A percentile compares a stretch with the other conserved stretches of the same genome.
Evolutionary conservation across 1,140 invertebrate genomes (phyloP).

Genomic region (Hyphantria cunea): DNA sequence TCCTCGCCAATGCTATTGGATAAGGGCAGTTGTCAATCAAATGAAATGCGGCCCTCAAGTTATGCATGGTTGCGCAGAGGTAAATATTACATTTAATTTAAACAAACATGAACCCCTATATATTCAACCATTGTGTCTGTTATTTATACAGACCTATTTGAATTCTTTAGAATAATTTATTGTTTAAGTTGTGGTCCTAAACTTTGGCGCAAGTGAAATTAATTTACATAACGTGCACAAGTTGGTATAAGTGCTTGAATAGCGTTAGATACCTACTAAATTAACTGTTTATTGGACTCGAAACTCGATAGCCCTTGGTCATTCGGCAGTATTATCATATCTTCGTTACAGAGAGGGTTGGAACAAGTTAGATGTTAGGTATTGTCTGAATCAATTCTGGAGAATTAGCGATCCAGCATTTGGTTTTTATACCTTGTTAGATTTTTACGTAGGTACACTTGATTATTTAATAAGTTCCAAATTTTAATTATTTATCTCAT

Average conservation of each 20-base stretch:
- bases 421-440: too few relatives aligned
- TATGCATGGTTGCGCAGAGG: conserved; percentile 47
- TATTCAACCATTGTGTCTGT: neutral
- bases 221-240: conserved; percentile 17
- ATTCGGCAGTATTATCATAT: conserved; percentile 52
- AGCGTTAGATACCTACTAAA: conserved; percentile 34
- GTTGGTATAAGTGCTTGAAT: conserved; percentile 29
- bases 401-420: neutral
- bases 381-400: conserved; percentile 8
- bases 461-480: too few relatives aligned
- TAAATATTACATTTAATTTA: conserved; percentile 25
- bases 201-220: conserved; percentile 15
- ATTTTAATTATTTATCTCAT: too few relatives aligned
- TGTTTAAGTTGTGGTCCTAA: neutral
- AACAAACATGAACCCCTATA: conserved; percentile 11
- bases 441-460: too few relatives aligned
- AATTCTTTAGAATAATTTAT: conserved; percentile 14
- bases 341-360: conserved; percentile 34
- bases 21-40: conserved; percentile 85
- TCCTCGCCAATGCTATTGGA: conserved; percentile 84
- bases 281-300: conserved; percentile 63
- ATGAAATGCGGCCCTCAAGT: conserved; percentile 54
- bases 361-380: too few relatives aligned
- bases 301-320: conserved; percentile 68
- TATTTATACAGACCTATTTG: conserved; percentile 3